phyloP scores from a whole-genome alignment of 2,888 invertebrate species.

The Monopis laevigella region DNA sequence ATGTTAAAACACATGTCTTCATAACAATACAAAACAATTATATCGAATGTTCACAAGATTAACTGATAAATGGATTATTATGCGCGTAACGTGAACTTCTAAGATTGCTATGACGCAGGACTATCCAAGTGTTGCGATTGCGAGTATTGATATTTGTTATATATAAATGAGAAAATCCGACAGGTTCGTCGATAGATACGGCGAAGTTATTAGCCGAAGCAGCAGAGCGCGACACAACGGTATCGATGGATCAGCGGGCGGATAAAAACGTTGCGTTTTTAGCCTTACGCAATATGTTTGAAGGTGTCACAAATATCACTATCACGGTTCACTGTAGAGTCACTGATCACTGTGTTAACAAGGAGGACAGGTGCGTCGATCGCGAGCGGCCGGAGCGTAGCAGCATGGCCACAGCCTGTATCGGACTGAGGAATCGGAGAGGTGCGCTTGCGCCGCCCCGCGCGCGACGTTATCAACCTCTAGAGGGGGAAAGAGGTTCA shows the following conservation, averaged over 20 bases:
- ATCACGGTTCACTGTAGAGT: neutral
- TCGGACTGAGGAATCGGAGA: slow-evolving; percentile 44
- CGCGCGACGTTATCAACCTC: slow-evolving; percentile 53
- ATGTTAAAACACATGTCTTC: too few species aligned
- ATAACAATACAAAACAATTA: too few species aligned
- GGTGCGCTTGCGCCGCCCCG: slow-evolving; percentile 49
- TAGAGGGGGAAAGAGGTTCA: slow-evolving; percentile 28
- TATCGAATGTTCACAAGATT: too few species aligned
- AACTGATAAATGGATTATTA: too few species aligned
- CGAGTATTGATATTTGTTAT: too few species aligned
- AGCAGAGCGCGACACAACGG: slow-evolving; percentile 58
- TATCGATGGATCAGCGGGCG: slow-evolving; percentile 35
- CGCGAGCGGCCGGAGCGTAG: slow-evolving; percentile 32
- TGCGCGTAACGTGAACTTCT: too few species aligned
- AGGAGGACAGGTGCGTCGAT: neutral
- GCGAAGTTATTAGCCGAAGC: slow-evolving; percentile 53
- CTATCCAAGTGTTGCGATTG: too few species aligned
- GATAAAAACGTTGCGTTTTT: slow-evolving; percentile 26
- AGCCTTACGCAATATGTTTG: too few species aligned
- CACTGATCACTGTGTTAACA: slow-evolving; percentile 1
- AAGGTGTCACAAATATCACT: neutral
- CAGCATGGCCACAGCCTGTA: slow-evolving; percentile 30
- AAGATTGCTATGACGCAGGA: too few species aligned
- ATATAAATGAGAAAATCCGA: too few species aligned
- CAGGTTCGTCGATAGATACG: neutral